These are phyloP conservation scores for Cepaea nemoralis DNA, from an alignment of 1,140 invertebrate genomes.

Conservation along the genomic window DNA sequence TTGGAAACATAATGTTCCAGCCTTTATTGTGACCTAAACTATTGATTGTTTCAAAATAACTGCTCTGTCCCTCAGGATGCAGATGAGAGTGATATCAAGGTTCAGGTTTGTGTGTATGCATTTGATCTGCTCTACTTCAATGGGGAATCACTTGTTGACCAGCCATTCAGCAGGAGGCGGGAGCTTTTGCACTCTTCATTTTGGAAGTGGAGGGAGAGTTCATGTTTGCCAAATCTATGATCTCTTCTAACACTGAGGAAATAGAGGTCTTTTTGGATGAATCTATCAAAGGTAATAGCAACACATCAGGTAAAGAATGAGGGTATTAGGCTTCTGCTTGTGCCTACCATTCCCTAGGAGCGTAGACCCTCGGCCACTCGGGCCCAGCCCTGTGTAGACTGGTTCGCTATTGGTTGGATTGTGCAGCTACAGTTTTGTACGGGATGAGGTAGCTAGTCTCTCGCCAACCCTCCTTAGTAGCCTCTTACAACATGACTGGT, in stretches of 20 bases:
- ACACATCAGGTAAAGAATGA: background rate
- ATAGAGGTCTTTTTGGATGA: conserved; percentile 95
- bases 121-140: conserved; percentile 98
- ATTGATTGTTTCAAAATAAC: no score
- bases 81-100: conserved; percentile 89
- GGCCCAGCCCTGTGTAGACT: no score
- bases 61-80: conserved; percentile 81
- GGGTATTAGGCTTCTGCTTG: background rate
- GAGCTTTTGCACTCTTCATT: conserved; percentile 84
- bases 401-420: no score
- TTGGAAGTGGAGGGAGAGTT: conserved; percentile 82
- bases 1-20: no score
- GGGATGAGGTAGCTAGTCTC: no score
- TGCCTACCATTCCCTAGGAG: no score
- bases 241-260: conserved; percentile 88
- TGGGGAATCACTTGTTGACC: conserved; percentile 85
- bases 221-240: conserved; percentile 85
- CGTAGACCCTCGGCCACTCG: no score
- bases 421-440: no score
- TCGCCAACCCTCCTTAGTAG: no score
- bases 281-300: conserved; percentile 92
- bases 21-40: no score
- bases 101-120: conserved; percentile 97
- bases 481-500: no score
- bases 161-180: conserved; percentile 84